Evolutionary conservation across 2,888 invertebrate species (phyloP).

Genomic region (Sphaeridia pumilis): DNA sequence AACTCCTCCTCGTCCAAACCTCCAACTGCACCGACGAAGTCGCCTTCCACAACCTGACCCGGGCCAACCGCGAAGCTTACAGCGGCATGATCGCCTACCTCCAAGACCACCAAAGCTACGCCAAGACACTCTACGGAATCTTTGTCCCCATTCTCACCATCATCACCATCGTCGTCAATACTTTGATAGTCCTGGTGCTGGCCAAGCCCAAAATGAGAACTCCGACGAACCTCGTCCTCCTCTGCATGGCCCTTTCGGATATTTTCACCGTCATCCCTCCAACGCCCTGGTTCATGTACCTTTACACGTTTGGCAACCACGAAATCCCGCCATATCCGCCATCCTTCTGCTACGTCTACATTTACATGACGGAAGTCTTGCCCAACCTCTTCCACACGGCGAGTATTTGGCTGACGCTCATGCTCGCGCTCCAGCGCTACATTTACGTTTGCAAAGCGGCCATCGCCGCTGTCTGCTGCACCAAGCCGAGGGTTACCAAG

Average conservation of each 20-base stretch:
- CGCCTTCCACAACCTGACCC: not conserved
- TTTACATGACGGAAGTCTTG: constrained; percentile 48
- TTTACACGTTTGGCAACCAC: constrained; percentile 81
- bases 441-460: constrained; percentile 91
- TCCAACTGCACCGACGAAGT: constrained; percentile 9
- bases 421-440: constrained; percentile 82
- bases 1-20: constrained; percentile 2
- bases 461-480: constrained; percentile 63
- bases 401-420: constrained; percentile 84
- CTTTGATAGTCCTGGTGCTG: constrained; percentile 77
- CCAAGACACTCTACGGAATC: constrained; percentile 62
- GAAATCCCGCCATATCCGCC: constrained; percentile 65
- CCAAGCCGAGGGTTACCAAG: constrained; percentile 44
- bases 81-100: constrained; percentile 47
- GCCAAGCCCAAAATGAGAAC: constrained; percentile 82
- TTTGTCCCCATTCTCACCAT: constrained; percentile 73
- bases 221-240: constrained; percentile 80
- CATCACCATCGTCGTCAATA: constrained; percentile 80
- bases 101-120: constrained; percentile 53
- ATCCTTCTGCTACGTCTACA: constrained; percentile 66
- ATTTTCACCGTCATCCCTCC: constrained; percentile 85
- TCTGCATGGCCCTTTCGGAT: constrained; percentile 93
- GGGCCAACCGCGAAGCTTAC: not conserved
- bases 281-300: constrained; percentile 80
- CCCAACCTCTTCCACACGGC: constrained; percentile 87